A percentile compares a stretch with the other conserved stretches of the same genome.
Evolutionary conservation across 2,797 vertebrate genomes (phyloP).

Genomic region (Numenius phaeopus): DNA sequence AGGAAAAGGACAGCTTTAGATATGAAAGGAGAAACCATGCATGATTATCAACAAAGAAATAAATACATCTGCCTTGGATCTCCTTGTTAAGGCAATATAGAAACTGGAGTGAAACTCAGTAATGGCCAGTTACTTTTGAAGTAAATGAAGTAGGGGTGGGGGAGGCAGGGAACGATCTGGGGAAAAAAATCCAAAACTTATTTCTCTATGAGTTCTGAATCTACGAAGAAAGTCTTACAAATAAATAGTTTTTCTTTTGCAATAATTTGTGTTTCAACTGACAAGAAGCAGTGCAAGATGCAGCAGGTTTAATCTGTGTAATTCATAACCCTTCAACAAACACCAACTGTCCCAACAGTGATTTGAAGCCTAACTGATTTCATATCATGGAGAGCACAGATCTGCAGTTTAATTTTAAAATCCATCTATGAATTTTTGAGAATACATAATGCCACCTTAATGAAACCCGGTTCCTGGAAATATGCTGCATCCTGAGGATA

Average conservation of each 20-base stretch:
- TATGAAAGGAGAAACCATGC: not conserved
- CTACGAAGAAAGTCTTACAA: not conserved
- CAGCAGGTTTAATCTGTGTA: not conserved
- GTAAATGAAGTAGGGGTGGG: rapidly evolving
- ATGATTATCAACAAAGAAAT: not conserved
- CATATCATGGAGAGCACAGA: not conserved
- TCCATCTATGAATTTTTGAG: not conserved
- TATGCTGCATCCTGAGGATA: not conserved
- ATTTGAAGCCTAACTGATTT: not conserved
- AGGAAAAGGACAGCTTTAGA: not conserved
- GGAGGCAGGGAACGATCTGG: not conserved
- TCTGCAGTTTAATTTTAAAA: not conserved
- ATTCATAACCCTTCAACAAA: not conserved
- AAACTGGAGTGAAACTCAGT: not conserved
- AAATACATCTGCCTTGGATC: not conserved
- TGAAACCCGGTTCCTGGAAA: not conserved
- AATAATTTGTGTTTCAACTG: not conserved
- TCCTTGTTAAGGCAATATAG: not conserved
- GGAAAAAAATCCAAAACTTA: rapidly evolving
- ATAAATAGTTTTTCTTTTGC: not conserved
- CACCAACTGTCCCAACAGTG: not conserved
- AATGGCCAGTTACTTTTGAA: not conserved
- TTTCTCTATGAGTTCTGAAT: not conserved
- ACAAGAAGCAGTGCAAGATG: not conserved
- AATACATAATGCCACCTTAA: not conserved